phyloP scores from a whole-genome alignment of 2,888 invertebrate genomes.

The Koerneria pararmatus region DNA sequence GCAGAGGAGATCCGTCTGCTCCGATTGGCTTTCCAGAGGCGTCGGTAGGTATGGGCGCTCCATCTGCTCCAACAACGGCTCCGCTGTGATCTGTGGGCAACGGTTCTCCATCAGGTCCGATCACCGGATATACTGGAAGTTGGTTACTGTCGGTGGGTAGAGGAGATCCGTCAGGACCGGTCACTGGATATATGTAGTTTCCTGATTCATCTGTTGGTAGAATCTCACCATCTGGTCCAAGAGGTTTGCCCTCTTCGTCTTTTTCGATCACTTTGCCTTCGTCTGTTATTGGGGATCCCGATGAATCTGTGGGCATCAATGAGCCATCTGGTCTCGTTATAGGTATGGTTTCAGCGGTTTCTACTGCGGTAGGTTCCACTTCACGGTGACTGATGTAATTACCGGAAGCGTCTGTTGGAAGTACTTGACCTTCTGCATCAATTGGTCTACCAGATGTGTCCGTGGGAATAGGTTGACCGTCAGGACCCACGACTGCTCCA shows the following conservation, averaged over 20 bases:
- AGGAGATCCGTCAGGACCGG: slow-evolving; percentile 26
- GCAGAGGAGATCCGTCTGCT: slow-evolving; percentile 39
- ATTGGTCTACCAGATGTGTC: no score
- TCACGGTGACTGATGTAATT: neutral
- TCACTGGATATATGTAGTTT: slow-evolving; percentile 15
- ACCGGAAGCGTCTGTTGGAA: slow-evolving; percentile 34
- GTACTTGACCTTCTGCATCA: slow-evolving; percentile 31
- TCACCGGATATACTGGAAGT: slow-evolving; percentile 36
- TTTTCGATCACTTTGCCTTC: slow-evolving; percentile 30
- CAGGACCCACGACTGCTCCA: slow-evolving; percentile 29
- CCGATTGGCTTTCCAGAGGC: slow-evolving; percentile 31
- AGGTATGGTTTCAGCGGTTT: slow-evolving; percentile 11
- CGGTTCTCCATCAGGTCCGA: slow-evolving; percentile 30
- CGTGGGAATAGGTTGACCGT: no score
- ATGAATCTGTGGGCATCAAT: slow-evolving; percentile 26
- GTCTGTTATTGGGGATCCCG: slow-evolving; percentile 27
- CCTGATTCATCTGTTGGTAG: slow-evolving; percentile 24
- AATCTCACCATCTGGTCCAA: slow-evolving; percentile 28
- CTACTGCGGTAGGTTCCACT: slow-evolving; percentile 28
- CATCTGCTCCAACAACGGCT: slow-evolving; percentile 26
- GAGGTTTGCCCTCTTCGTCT: slow-evolving; percentile 32
- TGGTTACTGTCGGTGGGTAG: slow-evolving; percentile 35
- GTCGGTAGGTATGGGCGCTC: slow-evolving; percentile 29
- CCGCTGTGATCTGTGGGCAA: slow-evolving; percentile 26
- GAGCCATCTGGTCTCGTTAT: slow-evolving; percentile 29